Base-by-base conservation (phyloP, 2,888 invertebrate genomes). In the Epistrophe grossulariae region DNA sequence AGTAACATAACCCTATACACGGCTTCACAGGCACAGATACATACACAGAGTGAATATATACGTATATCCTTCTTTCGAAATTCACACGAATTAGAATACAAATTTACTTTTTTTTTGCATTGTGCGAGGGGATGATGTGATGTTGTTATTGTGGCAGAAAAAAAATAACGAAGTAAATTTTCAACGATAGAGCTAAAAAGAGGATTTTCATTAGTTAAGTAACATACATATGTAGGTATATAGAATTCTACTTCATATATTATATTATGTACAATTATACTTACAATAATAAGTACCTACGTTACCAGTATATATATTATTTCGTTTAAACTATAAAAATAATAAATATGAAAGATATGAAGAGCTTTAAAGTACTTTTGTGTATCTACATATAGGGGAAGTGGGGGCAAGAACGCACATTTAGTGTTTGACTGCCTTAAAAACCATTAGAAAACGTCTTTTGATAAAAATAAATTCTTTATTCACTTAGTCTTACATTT, bases 61-160 rank as follows among this genome's bases (percentile, higher is more conserved):
- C n/a, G n/a, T 9, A 0, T 8, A 8, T 70, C 55, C 40, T 70
- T 62, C 43, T 50, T 81, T 70, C 17, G 40, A 74, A 74, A 74
- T 55, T 70, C 15, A 59, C 38, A 40, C 28, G 64, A 76, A 76
- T 70, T 70, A 60, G 45, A 45, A 45, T n/a, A 31, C 11, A 77
- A 64, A 40, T 64, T 70, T 80, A 64, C 15, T 45, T 28, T 57
- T 62, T 28, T 62, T 62, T 28, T 40, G 19, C 45, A 45, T 2
- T n/a, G 50, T 74, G 50, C 43, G n/a, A 52, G 45, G 5, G 24
- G 11, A 28, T 43, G 55, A n/a, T 43, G n/a, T 5, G n/a, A n/a
- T 9, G 8, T n/a, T 24, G 7, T 35, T 38, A 8, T 15, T 28
- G 62, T 38, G 17, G 52, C 19, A 52, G 31, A 43, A 15, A 0